Evolutionary conservation across 2,888 invertebrate genomes (phyloP), one percentile per base, ranked within the genome.

Genomic region (Tiliacea aurago): DNA sequence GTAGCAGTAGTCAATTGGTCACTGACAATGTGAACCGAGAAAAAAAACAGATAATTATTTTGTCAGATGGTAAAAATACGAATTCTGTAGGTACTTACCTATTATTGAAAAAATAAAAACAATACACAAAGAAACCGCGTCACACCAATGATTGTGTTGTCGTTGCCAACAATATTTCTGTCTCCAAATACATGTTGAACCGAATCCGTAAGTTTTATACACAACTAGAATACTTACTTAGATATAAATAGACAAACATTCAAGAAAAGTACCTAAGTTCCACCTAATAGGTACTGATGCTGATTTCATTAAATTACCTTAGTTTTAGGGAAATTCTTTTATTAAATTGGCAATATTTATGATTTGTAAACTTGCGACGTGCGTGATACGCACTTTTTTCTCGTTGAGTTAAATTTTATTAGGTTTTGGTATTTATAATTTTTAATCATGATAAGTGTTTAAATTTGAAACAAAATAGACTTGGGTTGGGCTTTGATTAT

Each of bases 261-360:
- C 37, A 61, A 45, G 7, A 58, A 13, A 18, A 62, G 2, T 59
- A 15, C 4, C 1, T 43, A 9, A 6, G 9, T n/a, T n/a, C 33
- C 0, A n/a, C 10, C 4, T 20, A 23, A 13, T 51, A n/a, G 20
- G 20, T 70, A 45, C 28, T 13, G 20, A 37, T 33, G 20, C 20
- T 59, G 0, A 59, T 23, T 51, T 9, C 18, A 55, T 51, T 47
- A 47, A 33, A 55, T 47, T 45, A 55, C 62, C 75, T 18, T 10
- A n/a, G 10, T 62, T 74, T 74, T 63, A 20, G 73, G 75, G 37
- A 74, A 62, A 20, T 41, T 28, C 4, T 62, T n/a, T 3, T 37
- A 33, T 23, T 53, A 13, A 9, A 47, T n/a, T 41, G 45, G 53
- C 37, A 74, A 73, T 55, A 73, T 62, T 55, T 18, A 28, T 41